Percentiles rank a stretch among this genome's conserved stretches.
Conservation (phyloP, 2,888 invertebrate species). For the Drosophila nr. fundita region DNA sequence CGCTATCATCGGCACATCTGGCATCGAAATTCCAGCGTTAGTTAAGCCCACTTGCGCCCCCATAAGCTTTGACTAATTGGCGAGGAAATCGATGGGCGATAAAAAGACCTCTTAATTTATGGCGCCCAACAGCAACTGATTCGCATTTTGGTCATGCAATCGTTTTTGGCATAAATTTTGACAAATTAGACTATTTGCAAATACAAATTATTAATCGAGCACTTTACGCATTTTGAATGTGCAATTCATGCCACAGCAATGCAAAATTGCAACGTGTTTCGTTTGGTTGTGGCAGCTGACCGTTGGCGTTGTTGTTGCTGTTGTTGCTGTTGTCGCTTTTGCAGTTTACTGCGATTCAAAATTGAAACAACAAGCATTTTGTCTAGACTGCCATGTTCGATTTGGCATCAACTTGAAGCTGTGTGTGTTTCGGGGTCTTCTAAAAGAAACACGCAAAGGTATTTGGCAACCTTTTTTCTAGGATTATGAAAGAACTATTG, state of each 20-base stretch:
- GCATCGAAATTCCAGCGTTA: constrained; percentile 45
- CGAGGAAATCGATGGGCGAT: constrained; percentile 64
- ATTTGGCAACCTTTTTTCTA: neutral
- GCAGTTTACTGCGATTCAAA: constrained; percentile 34
- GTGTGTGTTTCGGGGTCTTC: constrained; percentile 26
- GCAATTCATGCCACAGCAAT: constrained; percentile 60
- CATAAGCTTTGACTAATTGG: constrained; percentile 75
- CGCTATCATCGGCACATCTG: constrained; percentile 68
- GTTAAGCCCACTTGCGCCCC: constrained; percentile 56
- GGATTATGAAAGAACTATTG: constrained; percentile 1
- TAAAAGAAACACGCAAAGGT: neutral
- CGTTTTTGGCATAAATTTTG: constrained; percentile 59
- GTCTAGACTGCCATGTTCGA: constrained; percentile 70
- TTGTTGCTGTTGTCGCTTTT: constrained; percentile 9
- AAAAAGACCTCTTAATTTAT: constrained; percentile 50
- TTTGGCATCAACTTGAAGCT: constrained; percentile 62
- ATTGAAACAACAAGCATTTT: constrained; percentile 71
- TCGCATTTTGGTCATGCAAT: constrained; percentile 41
- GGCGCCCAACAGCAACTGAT: constrained; percentile 40
- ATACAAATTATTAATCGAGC: constrained; percentile 68
- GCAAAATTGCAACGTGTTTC: constrained; percentile 33
- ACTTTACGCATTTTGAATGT: constrained; percentile 65
- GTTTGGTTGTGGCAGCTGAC: constrained; percentile 15
- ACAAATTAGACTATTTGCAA: constrained; percentile 60
- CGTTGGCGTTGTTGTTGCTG: constrained; percentile 4